Base-by-base conservation (phyloP, 2,113 vertebrate species). In the Procavia capensis region DNA sequence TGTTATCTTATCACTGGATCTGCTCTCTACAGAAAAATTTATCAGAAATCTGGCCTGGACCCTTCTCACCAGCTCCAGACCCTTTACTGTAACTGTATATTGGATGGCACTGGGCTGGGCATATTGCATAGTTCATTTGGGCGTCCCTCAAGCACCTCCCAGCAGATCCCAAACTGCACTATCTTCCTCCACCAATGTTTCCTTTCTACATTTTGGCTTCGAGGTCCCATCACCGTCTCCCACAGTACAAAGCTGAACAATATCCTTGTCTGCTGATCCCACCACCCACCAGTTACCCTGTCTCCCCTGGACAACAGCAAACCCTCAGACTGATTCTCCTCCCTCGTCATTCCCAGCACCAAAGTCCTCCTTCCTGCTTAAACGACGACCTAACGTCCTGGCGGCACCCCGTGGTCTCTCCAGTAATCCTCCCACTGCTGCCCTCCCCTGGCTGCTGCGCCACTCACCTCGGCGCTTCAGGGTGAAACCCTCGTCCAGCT, bases 61-160 rank as follows among this genome's bases (percentile, higher is more conserved):
- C 10, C 0, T 31, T 29, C 63, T 20, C 4, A 6, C 5, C 0
- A 0, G 31, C 39, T 47, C 0, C 39, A 59, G 47, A 70, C 24
- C 10, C 39, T 4, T 54, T 39, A 36, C 0, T 19, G 0, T 3
- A 29, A 47, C 25, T 10, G 0, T 9, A 17, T 9, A 0, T n/a
- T n/a, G n/a, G n/a, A n/a, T n/a, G n/a, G n/a, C n/a, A n/a, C n/a
- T n/a, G n/a, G n/a, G n/a, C n/a, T n/a, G n/a, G n/a, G n/a, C n/a
- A n/a, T n/a, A n/a, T 16, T 11, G 59, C 25, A 3, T 29, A 2
- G 50, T 22, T 25, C 22, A 29, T 31, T 43, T 36, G 25, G n/a
- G 45, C 5, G 54, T n/a, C 78, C 2, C 41, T 64, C 41, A 39
- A 22, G 43, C 1, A 14, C 0, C 24, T 59, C 1, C 31, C 34